Conservation (phyloP, 2,888 invertebrate species). For the Polydrusus cervinus region DNA sequence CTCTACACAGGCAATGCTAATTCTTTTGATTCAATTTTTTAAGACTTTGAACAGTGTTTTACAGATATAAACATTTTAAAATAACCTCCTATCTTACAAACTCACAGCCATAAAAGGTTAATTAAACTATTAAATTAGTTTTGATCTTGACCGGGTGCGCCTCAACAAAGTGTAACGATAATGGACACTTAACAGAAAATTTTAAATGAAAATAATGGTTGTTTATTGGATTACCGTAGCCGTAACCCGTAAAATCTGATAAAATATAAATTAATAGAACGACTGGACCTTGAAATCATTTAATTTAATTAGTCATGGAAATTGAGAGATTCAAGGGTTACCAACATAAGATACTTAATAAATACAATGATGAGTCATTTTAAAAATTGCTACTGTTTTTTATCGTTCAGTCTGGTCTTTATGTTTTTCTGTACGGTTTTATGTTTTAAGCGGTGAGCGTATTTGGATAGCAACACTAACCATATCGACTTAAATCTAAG, state of each 20-base stretch:
- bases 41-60: too few relatives aligned
- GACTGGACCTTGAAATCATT: slow-evolving; percentile 35
- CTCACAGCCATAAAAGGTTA: slow-evolving; percentile 3
- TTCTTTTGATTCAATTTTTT: too few relatives aligned
- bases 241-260: slow-evolving; percentile 36
- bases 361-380: slow-evolving; percentile 14
- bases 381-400: background rate
- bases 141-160: slow-evolving; percentile 8
- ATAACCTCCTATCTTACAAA: too few relatives aligned
- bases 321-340: slow-evolving; percentile 21
- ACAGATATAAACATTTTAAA: too few relatives aligned
- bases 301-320: slow-evolving; percentile 40
- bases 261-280: slow-evolving; percentile 33
- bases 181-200: slow-evolving; percentile 29
- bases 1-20: too few relatives aligned
- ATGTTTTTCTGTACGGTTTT: background rate
- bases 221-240: slow-evolving; percentile 27
- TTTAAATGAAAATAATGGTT: slow-evolving; percentile 12
- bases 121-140: slow-evolving; percentile 4
- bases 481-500: too few relatives aligned
- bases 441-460: too few relatives aligned
- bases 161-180: slow-evolving; percentile 2
- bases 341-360: slow-evolving; percentile 16
- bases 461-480: too few relatives aligned
- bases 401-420: background rate